Base-by-base conservation (phyloP, 64 coral and sea anemone species). In the Pocillopora damicornis region DNA sequence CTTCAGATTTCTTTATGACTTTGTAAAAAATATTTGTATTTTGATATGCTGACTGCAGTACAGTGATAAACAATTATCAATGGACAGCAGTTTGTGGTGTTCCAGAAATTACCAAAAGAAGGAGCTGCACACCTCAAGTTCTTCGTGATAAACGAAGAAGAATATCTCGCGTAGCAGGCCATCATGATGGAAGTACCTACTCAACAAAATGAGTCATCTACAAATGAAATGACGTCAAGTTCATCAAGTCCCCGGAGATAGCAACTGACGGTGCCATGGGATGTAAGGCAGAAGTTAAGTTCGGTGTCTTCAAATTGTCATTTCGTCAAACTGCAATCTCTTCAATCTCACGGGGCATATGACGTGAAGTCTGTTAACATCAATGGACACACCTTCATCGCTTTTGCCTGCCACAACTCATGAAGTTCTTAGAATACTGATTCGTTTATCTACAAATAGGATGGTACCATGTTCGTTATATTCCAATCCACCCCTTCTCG, bases 311-410 rank as follows among this genome's bases (percentile, higher is more conserved):
- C 75, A 77, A 77, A 20, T 77, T 37, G 75, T 56, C 75, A 77
- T 15, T 77, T 77, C 9, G 17, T 77, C 18, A 77, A 77, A 77
- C 75, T 86, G 62, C 89, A 91, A 16, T 75, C 76, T 60, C 76
- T 91, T 15, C 56, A 82, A 23, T 79, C 89, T 13, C 63, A 78
- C 18, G 89, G 89, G 1, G 82, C 63, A 15, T 71, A n/a, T 10
- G 89, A 77, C n/a, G 74, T 91, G 74, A 68, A 71, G 34, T 76
- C 89, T 58, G 77, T 91, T 36, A 78, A 82, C 18, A 79, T 86
- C 64, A 91, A 91, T 63, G 89, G 89, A 15, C 81, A 91, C 13
- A 91, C 86, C 58, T 87, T 86, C 61, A 38, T 91, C 16, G 75
- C 75, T 35, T 82, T 78, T 23, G 77, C 72, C 74, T 86, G 79